A percentile compares a stretch with the other conserved stretches of the same genome.
Conservation (phyloP, 2,113 vertebrate genomes). For the Natator depressus region DNA sequence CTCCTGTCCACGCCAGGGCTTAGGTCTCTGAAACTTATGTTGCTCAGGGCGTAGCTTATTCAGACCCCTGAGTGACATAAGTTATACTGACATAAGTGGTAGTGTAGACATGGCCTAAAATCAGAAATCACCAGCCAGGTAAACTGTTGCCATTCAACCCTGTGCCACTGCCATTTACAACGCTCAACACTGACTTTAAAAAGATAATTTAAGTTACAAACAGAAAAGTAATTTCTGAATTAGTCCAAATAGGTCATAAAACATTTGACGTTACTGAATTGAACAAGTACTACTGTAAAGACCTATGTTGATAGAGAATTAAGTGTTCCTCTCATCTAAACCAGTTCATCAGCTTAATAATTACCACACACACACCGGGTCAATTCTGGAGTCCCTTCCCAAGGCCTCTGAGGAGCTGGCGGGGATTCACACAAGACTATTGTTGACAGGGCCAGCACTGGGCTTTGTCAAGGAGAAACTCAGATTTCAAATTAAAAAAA, state of each 20-base stretch:
- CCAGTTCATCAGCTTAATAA: constrained; percentile 30
- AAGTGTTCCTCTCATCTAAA: neutral
- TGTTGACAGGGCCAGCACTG: constrained; percentile 27
- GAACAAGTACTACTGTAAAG: neutral
- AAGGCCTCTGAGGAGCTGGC: neutral
- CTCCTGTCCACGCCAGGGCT: too few relatives aligned
- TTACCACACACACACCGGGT: neutral
- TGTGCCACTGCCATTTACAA: neutral
- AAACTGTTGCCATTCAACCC: neutral
- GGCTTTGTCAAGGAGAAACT: constrained; percentile 41
- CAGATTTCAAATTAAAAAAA: constrained; percentile 46
- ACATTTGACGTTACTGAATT: neutral
- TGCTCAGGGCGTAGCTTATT: too few relatives aligned
- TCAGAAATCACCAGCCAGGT: neutral
- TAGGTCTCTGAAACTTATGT: too few relatives aligned
- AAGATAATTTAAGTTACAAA: neutral
- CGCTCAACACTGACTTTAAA: neutral
- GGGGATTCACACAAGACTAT: neutral
- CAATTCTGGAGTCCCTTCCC: neutral
- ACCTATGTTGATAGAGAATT: neutral
- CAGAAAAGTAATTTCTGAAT: constrained; percentile 1
- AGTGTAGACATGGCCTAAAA: neutral
- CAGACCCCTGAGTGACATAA: too few relatives aligned
- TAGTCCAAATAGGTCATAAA: neutral
- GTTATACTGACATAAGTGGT: too few relatives aligned